Evolutionary conservation across 2,113 vertebrate species (phyloP).

Genomic region (Megaptera novaeangliae): DNA sequence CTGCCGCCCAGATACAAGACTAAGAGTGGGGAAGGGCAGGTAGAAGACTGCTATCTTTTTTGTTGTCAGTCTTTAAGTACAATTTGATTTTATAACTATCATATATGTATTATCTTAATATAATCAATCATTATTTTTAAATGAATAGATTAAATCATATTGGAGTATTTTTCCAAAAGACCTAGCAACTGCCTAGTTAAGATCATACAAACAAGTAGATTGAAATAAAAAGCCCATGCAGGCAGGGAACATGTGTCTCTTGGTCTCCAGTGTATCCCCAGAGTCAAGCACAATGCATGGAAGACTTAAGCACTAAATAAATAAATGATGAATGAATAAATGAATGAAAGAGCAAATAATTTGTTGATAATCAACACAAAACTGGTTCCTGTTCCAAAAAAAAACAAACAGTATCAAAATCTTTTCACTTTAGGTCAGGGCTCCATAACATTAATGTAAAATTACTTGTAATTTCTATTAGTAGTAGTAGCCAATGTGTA

Average conservation of each 20-base stretch:
- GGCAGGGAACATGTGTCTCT: not conserved
- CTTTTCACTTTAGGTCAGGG: not conserved
- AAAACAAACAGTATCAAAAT: not conserved
- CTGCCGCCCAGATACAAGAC: not conserved
- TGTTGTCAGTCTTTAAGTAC: not conserved
- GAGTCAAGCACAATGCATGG: not conserved
- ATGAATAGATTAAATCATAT: not conserved
- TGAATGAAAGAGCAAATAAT: not conserved
- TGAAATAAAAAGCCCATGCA: not conserved
- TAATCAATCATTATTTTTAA: conserved; percentile 9
- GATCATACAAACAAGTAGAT: not conserved
- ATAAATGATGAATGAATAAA: not conserved
- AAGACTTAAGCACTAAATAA: not conserved
- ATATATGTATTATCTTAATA: not conserved
- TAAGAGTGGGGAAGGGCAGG: not conserved
- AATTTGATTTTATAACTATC: not conserved
- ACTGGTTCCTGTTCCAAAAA: not conserved
- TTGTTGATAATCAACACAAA: not conserved
- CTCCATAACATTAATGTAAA: not conserved
- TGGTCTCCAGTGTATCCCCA: not conserved
- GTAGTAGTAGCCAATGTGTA: not conserved
- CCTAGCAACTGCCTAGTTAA: not conserved
- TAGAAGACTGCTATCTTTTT: not conserved
- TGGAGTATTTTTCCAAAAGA: not conserved
- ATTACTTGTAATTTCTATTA: not conserved